Percentiles rank a stretch among this genome's conserved stretches.
phyloP scores from a whole-genome alignment of 2,888 invertebrate species.

The Rosalia funebris region DNA sequence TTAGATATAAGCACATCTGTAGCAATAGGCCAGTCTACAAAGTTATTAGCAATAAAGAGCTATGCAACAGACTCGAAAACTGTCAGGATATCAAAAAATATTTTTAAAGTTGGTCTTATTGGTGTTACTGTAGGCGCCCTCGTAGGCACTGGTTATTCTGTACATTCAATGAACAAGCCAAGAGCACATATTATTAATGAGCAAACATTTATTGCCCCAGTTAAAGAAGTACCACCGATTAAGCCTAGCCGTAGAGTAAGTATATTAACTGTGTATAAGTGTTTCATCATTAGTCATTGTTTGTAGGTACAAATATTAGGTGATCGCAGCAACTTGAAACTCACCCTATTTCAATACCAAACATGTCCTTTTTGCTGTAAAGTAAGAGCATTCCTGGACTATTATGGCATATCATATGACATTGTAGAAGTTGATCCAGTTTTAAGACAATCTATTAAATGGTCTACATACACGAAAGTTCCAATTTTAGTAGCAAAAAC shows the following conservation, averaged over 20 bases:
- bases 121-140: slow-evolving; percentile 63
- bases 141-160: slow-evolving; percentile 66
- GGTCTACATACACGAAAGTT: slow-evolving; percentile 95
- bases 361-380: slow-evolving; percentile 99
- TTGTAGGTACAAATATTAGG: slow-evolving; percentile 73
- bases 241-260: slow-evolving; percentile 65
- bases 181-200: slow-evolving; percentile 64
- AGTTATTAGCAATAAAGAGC: slow-evolving; percentile 18
- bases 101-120: slow-evolving; percentile 58
- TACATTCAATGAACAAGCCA: slow-evolving; percentile 61
- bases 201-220: slow-evolving; percentile 58
- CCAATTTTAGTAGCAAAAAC: slow-evolving; percentile 86
- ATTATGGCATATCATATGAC: slow-evolving; percentile 92
- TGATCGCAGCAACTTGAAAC: slow-evolving; percentile 76
- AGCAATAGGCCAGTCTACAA: slow-evolving; percentile 1
- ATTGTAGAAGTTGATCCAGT: slow-evolving; percentile 98
- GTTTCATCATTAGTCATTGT: no score
- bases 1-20: slow-evolving; percentile 5
- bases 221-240: slow-evolving; percentile 61
- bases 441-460: slow-evolving; percentile 87
- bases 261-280: background rate
- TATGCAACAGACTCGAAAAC: slow-evolving; percentile 29
- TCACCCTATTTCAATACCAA: slow-evolving; percentile 95
- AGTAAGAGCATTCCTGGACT: slow-evolving; percentile 90
- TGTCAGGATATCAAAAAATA: slow-evolving; percentile 34